A percentile compares a stretch with the other conserved stretches of the same genome.
Conservation (phyloP, 2,888 invertebrate genomes). For the Homarus gammarus region DNA sequence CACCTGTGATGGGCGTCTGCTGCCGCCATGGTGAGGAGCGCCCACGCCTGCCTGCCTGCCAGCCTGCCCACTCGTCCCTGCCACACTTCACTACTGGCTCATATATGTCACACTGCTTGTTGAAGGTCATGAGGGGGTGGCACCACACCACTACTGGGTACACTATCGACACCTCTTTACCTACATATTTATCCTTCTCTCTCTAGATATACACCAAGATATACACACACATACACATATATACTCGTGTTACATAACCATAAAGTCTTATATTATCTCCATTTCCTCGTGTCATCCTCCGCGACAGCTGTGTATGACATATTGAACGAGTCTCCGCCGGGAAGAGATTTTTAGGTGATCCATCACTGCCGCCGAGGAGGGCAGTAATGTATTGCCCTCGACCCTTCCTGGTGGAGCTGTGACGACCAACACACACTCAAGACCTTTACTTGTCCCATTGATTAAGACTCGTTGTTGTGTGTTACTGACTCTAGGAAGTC, state of each 20-base stretch:
- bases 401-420: too few species aligned
- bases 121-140: slow-evolving; percentile 2
- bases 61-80: neutral
- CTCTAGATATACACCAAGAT: too few species aligned
- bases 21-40: neutral
- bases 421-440: too few species aligned
- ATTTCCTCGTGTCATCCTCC: too few species aligned
- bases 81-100: slow-evolving; percentile 22
- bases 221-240: too few species aligned
- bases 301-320: too few species aligned
- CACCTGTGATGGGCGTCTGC: slow-evolving; percentile 20
- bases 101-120: slow-evolving; percentile 26
- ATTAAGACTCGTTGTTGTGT: too few species aligned
- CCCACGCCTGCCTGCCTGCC: neutral
- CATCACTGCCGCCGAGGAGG: neutral
- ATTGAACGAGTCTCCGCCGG: too few species aligned
- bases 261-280: too few species aligned
- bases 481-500: too few species aligned
- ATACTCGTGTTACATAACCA: too few species aligned
- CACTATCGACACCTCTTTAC: neutral
- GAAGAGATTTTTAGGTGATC: neutral
- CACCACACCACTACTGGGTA: neutral
- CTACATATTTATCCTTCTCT: neutral
- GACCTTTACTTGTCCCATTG: too few species aligned
- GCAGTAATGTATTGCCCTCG: neutral